phyloP scores from a whole-genome alignment of 2,113 vertebrate genomes.

The Chaetodon trifascialis region DNA sequence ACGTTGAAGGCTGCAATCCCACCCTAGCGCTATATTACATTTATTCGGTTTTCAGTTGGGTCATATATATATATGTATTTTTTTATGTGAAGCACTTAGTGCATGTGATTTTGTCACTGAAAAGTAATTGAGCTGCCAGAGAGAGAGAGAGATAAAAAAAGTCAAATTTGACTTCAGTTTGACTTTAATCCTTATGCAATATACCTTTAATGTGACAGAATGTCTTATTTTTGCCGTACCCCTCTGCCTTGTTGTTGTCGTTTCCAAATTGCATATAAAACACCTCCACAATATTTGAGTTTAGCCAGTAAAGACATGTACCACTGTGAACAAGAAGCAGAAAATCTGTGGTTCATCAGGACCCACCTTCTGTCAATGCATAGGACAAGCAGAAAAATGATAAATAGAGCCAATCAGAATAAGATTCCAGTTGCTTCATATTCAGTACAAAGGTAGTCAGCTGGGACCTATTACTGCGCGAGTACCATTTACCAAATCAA shows the following conservation, averaged over 20 bases:
- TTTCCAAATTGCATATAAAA: neutral
- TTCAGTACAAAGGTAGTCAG: conserved; percentile 26
- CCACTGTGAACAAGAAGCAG: conserved; percentile 4
- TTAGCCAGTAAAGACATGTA: neutral
- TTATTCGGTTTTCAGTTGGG: too few relatives aligned
- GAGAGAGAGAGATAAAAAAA: too few relatives aligned
- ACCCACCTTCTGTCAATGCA: conserved; percentile 21
- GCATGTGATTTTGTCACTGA: too few relatives aligned
- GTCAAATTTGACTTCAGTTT: neutral
- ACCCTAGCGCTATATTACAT: too few relatives aligned
- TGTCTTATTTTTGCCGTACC: neutral
- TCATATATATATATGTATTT: too few relatives aligned
- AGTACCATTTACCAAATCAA: conserved; percentile 40
- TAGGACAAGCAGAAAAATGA: conserved; percentile 29
- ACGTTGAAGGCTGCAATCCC: too few relatives aligned
- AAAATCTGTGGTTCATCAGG: conserved; percentile 23
- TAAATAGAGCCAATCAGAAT: conserved; percentile 54
- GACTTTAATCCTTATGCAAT: neutral
- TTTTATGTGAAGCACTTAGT: too few relatives aligned
- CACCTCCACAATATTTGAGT: conserved; percentile 5
- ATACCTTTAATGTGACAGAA: neutral
- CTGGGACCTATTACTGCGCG: conserved; percentile 34
- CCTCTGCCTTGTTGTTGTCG: neutral
- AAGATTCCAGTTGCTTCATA: conserved; percentile 46
- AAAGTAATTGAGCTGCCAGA: too few relatives aligned